Conservation (phyloP, 2,797 vertebrate species). For the Crenuchus spilurus region DNA sequence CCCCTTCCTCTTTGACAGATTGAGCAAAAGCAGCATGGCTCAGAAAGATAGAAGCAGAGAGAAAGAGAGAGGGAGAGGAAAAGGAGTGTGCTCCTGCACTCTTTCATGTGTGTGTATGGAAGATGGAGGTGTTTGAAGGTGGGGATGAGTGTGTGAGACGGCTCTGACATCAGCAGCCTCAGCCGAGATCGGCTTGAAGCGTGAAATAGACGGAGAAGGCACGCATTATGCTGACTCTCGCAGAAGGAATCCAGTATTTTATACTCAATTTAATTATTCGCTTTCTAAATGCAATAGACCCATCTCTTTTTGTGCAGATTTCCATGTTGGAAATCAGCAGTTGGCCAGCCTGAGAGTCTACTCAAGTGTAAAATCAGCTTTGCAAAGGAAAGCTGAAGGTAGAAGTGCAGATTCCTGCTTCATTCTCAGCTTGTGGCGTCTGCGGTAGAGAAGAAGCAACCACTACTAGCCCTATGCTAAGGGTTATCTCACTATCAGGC, state of each 20-base stretch:
- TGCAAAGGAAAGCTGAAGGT: background rate
- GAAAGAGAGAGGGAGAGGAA: constrained; percentile 15
- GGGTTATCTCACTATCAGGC: constrained; percentile 68
- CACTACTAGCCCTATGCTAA: constrained; percentile 36
- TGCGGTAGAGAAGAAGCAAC: background rate
- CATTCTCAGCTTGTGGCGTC: background rate
- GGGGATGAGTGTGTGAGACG: constrained; percentile 57
- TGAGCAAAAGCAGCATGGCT: constrained; percentile 31
- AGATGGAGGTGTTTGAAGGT: constrained; percentile 75
- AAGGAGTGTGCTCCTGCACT: constrained; percentile 53
- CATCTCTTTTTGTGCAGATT: constrained; percentile 15
- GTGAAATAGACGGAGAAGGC: constrained; percentile 50
- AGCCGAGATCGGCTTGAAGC: constrained; percentile 59
- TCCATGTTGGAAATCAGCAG: background rate
- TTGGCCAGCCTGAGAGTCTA: constrained; percentile 6
- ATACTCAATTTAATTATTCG: constrained; percentile 59
- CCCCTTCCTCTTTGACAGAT: constrained; percentile 2
- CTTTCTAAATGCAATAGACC: constrained; percentile 23
- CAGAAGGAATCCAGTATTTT: constrained; percentile 42
- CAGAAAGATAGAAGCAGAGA: constrained; percentile 20
- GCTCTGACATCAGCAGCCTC: constrained; percentile 56
- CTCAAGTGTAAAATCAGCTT: background rate
- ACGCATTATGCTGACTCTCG: constrained; percentile 47
- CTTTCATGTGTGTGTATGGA: constrained; percentile 68
- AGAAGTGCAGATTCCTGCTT: background rate